Evolutionary conservation across 2,888 invertebrate genomes (phyloP).

Genomic region (Phaonia tiefii): DNA sequence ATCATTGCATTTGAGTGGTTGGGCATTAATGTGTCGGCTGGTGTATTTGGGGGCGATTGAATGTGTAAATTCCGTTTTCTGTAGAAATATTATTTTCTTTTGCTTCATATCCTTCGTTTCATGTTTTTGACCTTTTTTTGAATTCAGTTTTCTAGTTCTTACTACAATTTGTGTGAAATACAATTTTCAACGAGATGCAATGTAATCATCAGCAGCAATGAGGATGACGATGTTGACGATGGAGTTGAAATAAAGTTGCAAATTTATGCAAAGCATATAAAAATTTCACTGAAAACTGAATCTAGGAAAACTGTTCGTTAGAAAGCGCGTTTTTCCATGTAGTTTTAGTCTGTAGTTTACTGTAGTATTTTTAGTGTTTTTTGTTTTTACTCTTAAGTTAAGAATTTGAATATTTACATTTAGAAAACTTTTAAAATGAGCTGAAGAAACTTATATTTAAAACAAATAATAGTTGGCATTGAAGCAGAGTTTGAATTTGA

Average conservation of each 20-base stretch:
- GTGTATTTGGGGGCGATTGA: background rate
- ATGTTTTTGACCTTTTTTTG: constrained; percentile 4
- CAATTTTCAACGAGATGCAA: background rate
- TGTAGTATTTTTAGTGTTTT: background rate
- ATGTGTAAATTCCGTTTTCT: constrained; percentile 23
- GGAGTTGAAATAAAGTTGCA: constrained; percentile 31
- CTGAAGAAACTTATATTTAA: too few relatives aligned
- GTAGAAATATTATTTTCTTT: constrained; percentile 16
- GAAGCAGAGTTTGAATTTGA: too few relatives aligned
- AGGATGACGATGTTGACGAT: background rate
- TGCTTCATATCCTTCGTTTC: background rate
- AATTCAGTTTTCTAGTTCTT: constrained; percentile 1
- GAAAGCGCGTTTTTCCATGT: constrained; percentile 50
- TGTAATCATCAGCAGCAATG: background rate
- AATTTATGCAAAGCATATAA: constrained; percentile 56
- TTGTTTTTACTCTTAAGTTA: background rate
- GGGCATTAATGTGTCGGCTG: background rate
- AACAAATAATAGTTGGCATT: too few relatives aligned
- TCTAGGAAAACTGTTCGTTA: constrained; percentile 47
- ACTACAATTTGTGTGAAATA: background rate
- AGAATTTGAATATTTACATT: background rate
- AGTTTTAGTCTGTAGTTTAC: background rate
- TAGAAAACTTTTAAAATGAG: background rate
- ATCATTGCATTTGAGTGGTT: constrained; percentile 27
- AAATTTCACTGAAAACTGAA: constrained; percentile 45